phyloP scores from a whole-genome alignment of 1,140 invertebrate species.

The Telenomus remus region DNA sequence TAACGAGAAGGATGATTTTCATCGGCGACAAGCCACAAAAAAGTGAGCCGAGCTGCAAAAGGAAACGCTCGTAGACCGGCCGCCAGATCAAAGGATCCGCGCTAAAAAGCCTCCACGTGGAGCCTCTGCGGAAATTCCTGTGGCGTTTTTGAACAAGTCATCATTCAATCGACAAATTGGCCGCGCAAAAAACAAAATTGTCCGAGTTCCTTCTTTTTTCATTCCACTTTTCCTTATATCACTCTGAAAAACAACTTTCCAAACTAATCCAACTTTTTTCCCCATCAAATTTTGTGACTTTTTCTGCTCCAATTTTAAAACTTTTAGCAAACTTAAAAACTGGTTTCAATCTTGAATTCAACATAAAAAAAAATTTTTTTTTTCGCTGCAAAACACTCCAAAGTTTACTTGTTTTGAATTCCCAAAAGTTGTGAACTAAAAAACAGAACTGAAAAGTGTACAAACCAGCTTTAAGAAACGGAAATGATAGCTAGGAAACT shows the following conservation, averaged over 20 bases:
- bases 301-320: too few relatives aligned
- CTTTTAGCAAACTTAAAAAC: too few relatives aligned
- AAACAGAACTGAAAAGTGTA: too few relatives aligned
- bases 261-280: too few relatives aligned
- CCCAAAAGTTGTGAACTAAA: too few relatives aligned
- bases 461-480: background rate
- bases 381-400: too few relatives aligned
- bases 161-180: conserved; percentile 38
- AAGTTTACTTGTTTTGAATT: too few relatives aligned
- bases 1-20: conserved; percentile 55
- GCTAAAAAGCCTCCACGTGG: conserved; percentile 19
- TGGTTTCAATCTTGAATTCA: too few relatives aligned
- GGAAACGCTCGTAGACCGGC: conserved; percentile 14
- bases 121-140: conserved; percentile 33
- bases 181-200: conserved; percentile 10
- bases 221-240: too few relatives aligned
- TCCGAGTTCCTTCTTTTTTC: background rate
- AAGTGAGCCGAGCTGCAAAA: conserved; percentile 26
- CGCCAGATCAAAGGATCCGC: conserved; percentile 34
- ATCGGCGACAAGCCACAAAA: conserved; percentile 22
- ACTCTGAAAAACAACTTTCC: too few relatives aligned
- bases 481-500: background rate
- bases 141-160: conserved; percentile 23
- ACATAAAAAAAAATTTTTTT: too few relatives aligned
- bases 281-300: too few relatives aligned